A percentile compares a stretch with the other conserved stretches of the same genome.
These are phyloP conservation scores for Neelides folsomi DNA, from an alignment of 2,888 invertebrate genomes.

Conservation along the genomic window DNA sequence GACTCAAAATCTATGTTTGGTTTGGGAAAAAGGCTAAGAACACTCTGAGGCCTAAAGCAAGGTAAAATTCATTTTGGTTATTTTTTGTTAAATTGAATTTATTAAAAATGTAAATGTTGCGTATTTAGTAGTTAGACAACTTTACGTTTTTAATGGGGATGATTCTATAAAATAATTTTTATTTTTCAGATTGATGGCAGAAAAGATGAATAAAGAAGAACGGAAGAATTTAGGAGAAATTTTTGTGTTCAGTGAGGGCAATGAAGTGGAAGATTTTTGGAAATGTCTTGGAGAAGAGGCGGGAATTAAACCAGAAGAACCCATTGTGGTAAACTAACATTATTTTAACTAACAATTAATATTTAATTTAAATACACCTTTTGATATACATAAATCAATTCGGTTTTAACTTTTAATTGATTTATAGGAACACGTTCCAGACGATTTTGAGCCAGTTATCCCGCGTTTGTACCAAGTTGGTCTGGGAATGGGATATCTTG, in stretches of 20 bases:
- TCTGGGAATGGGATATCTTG: conserved; percentile 95
- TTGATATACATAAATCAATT: too few species aligned
- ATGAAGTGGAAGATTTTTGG: conserved; percentile 79
- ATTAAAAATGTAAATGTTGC: conserved; percentile 2
- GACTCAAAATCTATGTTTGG: conserved; percentile 79
- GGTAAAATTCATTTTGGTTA: conserved; percentile 27
- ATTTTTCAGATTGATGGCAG: conserved; percentile 63
- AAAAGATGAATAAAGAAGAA: conserved; percentile 97
- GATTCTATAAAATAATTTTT: not conserved
- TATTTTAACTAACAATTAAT: too few species aligned
- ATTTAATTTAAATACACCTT: too few species aligned
- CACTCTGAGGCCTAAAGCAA: conserved; percentile 71
- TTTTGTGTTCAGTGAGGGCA: conserved; percentile 63
- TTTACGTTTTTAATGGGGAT: conserved; percentile 5
- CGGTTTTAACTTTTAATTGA: not conserved
- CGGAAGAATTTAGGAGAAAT: conserved; percentile 89
- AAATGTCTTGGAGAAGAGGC: conserved; percentile 45
- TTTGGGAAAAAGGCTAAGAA: conserved; percentile 74
- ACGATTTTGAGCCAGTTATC: conserved; percentile 49
- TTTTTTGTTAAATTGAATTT: not conserved
- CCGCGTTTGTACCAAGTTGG: conserved; percentile 86
- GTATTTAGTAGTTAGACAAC: not conserved
- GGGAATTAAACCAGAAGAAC: conserved; percentile 42
- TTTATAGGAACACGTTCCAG: conserved; percentile 55
- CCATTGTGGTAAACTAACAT: conserved; percentile 41